These are phyloP conservation scores for Meriones unguiculatus DNA, from an alignment of 2,113 vertebrate genomes.

Conservation along the genomic window DNA sequence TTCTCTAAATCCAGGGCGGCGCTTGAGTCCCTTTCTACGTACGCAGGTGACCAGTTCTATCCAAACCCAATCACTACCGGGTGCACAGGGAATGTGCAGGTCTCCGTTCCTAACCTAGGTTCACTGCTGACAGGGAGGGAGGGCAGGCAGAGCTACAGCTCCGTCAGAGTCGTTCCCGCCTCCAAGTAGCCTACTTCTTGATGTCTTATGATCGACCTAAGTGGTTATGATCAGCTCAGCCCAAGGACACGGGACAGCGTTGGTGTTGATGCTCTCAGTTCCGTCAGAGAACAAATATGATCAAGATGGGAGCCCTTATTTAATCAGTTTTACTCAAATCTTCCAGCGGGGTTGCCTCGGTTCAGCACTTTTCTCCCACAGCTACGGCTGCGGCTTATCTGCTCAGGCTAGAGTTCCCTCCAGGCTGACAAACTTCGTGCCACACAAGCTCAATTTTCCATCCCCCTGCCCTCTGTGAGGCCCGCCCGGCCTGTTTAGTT, in stretches of 20 bases:
- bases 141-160: background rate
- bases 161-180: background rate
- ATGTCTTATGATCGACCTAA: background rate
- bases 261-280: background rate
- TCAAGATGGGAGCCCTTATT: background rate
- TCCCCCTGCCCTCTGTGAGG: background rate
- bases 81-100: fast-evolving
- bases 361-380: conserved; percentile 2
- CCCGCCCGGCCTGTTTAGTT: background rate
- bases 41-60: background rate
- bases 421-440: background rate
- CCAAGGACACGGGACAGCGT: background rate
- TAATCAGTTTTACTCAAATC: background rate
- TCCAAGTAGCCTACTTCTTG: background rate
- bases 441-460: background rate
- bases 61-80: background rate
- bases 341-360: background rate
- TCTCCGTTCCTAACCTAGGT: background rate
- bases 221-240: background rate
- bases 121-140: background rate
- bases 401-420: background rate
- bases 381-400: background rate
- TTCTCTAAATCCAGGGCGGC: background rate
- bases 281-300: background rate
- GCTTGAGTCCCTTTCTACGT: background rate